These are phyloP conservation scores for Epinotia nisella DNA, from an alignment of 2,888 invertebrate genomes.

Conservation along the genomic window DNA sequence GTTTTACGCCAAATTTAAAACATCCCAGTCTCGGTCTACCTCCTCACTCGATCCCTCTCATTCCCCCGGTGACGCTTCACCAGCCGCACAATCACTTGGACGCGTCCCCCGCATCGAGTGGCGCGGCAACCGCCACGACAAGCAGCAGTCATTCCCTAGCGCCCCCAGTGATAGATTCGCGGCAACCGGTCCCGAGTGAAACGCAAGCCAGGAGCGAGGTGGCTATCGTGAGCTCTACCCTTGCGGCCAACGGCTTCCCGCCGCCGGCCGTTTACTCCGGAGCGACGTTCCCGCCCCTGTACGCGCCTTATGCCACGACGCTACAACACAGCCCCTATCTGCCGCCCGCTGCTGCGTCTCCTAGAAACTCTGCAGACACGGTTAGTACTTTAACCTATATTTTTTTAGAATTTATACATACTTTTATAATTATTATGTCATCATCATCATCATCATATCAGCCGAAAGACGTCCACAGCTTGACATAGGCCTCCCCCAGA, in stretches of 20 bases:
- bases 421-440: no score
- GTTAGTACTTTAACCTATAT: slow-evolving; percentile 54
- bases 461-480: no score
- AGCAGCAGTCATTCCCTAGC: slow-evolving; percentile 72
- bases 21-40: slow-evolving; percentile 68
- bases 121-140: slow-evolving; percentile 62
- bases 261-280: slow-evolving; percentile 91
- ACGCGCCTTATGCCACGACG: slow-evolving; percentile 91
- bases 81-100: slow-evolving; percentile 65
- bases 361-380: slow-evolving; percentile 86
- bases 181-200: slow-evolving; percentile 77
- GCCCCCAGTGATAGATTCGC: slow-evolving; percentile 73
- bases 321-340: slow-evolving; percentile 90
- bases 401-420: no score
- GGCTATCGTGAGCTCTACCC: slow-evolving; percentile 86
- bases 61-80: slow-evolving; percentile 63
- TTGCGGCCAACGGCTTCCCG: slow-evolving; percentile 85
- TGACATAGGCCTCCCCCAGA: no score
- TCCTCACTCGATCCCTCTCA: slow-evolving; percentile 59
- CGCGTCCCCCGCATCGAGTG: slow-evolving; percentile 58
- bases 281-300: slow-evolving; percentile 86
- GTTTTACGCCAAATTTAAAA: slow-evolving; percentile 69
- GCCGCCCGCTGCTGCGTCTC: slow-evolving; percentile 86
- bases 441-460: no score
- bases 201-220: slow-evolving; percentile 75